A percentile compares a stretch with the other conserved stretches of the same genome.
These are phyloP conservation scores for Xestia rhomboidea DNA, from an alignment of 2,888 invertebrate genomes.

Conservation along the genomic window DNA sequence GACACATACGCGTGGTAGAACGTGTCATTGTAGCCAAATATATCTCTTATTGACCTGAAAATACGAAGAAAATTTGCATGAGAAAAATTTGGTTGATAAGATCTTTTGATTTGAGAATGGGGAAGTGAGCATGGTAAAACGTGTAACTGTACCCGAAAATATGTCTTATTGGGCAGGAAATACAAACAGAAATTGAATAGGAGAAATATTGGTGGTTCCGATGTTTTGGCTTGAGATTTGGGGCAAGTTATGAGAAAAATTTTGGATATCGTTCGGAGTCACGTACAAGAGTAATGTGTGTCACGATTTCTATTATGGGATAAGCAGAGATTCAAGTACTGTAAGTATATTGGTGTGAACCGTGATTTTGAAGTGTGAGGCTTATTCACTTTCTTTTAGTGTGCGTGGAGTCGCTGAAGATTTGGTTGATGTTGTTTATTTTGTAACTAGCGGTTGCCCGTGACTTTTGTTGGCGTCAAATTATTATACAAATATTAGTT, in stretches of 20 bases:
- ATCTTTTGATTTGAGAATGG: not conserved
- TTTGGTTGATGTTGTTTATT: not conserved
- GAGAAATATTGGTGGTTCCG: not conserved
- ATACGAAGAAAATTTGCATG: constrained; percentile 32
- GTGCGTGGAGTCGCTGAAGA: not conserved
- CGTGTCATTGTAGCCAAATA: constrained; percentile 87
- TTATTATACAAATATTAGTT: too few species aligned
- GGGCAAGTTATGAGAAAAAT: constrained; percentile 41
- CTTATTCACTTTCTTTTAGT: not conserved
- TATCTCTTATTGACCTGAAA: constrained; percentile 85
- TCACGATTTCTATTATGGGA: constrained; percentile 60
- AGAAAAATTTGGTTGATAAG: not conserved
- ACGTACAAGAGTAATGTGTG: constrained; percentile 61
- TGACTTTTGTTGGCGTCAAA: too few species aligned
- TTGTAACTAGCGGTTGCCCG: not conserved
- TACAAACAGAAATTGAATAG: not conserved
- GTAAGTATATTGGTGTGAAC: constrained; percentile 36
- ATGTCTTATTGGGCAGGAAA: not conserved
- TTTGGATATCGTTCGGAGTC: constrained; percentile 56
- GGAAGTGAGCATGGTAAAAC: not conserved
- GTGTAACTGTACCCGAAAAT: not conserved
- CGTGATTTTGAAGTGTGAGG: constrained; percentile 30
- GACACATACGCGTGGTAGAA: constrained; percentile 89
- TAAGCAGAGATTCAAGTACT: constrained; percentile 53
- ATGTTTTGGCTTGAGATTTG: not conserved